Evolutionary conservation across 2,888 invertebrate genomes (phyloP).

Genomic region (Caenorhabditis becei): DNA sequence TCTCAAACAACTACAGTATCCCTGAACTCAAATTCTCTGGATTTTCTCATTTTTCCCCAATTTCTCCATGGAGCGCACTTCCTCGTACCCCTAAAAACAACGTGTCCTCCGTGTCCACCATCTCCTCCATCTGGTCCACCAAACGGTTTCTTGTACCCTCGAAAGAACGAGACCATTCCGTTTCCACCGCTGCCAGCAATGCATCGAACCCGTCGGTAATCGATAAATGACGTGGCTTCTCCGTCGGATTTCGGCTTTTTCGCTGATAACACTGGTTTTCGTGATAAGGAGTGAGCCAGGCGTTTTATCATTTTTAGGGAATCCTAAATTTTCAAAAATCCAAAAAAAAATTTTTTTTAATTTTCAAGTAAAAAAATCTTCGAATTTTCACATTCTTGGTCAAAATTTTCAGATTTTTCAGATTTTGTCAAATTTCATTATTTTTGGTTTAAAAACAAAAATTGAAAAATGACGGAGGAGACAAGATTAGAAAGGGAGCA

Average conservation of each 20-base stretch:
- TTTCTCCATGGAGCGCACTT: too few relatives aligned
- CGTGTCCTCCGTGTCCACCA: constrained; percentile 87
- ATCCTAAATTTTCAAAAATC: too few relatives aligned
- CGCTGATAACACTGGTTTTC: constrained; percentile 64
- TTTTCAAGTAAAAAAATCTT: too few relatives aligned
- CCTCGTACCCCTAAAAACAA: constrained; percentile 73
- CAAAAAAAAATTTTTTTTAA: too few relatives aligned
- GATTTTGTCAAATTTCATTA: too few relatives aligned
- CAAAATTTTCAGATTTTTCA: too few relatives aligned
- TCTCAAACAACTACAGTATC: too few relatives aligned
- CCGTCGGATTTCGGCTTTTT: constrained; percentile 69
- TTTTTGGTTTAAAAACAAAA: too few relatives aligned
- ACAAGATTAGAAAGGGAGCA: not conserved
- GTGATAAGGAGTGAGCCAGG: constrained; percentile 36
- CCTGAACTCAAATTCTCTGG: too few relatives aligned
- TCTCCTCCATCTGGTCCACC: constrained; percentile 98
- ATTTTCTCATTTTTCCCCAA: too few relatives aligned
- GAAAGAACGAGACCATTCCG: constrained; percentile 92
- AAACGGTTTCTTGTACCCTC: constrained; percentile 89
- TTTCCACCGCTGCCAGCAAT: constrained; percentile 94
- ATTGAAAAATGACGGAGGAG: constrained; percentile 11
- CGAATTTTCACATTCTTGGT: too few relatives aligned
- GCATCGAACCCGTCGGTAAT: constrained; percentile 82
- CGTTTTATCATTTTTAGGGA: too few relatives aligned
- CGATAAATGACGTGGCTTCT: constrained; percentile 74